phyloP scores from a whole-genome alignment of 2,888 invertebrate species.

The Meliscaeva auricollis region DNA sequence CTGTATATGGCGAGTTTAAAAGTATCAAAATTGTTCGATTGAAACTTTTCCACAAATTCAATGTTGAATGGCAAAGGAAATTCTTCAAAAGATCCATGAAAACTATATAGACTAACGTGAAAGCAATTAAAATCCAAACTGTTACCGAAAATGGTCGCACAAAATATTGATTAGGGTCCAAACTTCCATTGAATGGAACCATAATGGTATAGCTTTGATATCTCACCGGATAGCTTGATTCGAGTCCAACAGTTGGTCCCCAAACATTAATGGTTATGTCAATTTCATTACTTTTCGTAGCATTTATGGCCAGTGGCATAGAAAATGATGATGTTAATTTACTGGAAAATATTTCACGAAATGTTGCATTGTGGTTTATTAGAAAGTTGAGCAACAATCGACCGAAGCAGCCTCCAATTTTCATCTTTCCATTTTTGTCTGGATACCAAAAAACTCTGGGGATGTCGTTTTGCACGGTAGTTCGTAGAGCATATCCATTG shows the following conservation, averaged over 20 bases:
- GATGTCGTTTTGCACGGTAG: constrained; percentile 27
- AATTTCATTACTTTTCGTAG: constrained; percentile 11
- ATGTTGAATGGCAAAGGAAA: background rate
- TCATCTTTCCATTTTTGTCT: background rate
- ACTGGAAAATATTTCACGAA: background rate
- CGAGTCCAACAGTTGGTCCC: background rate
- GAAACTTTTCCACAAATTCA: constrained; percentile 30
- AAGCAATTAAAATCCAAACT: constrained; percentile 44
- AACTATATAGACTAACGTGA: constrained; percentile 43
- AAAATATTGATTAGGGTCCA: constrained; percentile 54
- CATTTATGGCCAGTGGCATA: constrained; percentile 31
- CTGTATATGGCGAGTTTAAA: background rate
- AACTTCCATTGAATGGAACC: constrained; percentile 39
- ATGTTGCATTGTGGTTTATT: constrained; percentile 43
- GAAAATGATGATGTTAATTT: background rate
- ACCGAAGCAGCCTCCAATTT: constrained; percentile 38
- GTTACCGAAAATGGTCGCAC: constrained; percentile 20
- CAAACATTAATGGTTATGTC: constrained; percentile 55
- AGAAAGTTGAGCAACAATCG: constrained; percentile 36
- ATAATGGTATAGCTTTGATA: constrained; percentile 22
- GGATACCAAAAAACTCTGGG: constrained; percentile 40
- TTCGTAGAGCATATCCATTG: constrained; percentile 37
- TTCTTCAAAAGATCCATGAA: constrained; percentile 40
- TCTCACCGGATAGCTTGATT: constrained; percentile 26
- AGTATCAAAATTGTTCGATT: constrained; percentile 37